Evolutionary conservation across 2,888 invertebrate species (phyloP).

Genomic region (Euzophera pinguis): DNA sequence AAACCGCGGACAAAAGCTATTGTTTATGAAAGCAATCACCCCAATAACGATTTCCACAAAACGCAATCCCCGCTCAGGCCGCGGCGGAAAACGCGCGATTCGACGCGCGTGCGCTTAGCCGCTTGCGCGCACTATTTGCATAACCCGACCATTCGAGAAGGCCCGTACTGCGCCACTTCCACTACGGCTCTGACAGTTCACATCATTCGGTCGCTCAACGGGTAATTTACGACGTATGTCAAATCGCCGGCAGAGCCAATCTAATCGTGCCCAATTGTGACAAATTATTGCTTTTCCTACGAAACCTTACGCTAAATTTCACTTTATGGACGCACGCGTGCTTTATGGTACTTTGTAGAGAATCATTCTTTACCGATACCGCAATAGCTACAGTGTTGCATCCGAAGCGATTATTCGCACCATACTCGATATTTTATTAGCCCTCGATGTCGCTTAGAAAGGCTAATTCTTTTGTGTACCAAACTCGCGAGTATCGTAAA

Average conservation of each 20-base stretch:
- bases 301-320: slow-evolving; percentile 73
- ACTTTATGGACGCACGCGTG: slow-evolving; percentile 47
- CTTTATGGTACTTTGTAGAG: slow-evolving; percentile 52
- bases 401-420: slow-evolving; percentile 59
- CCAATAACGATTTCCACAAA: slow-evolving; percentile 79
- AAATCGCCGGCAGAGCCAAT: slow-evolving; percentile 74
- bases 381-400: slow-evolving; percentile 62
- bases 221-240: slow-evolving; percentile 76
- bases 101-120: slow-evolving; percentile 71
- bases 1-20: slow-evolving; percentile 71
- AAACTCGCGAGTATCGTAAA: slow-evolving; percentile 59
- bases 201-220: slow-evolving; percentile 54
- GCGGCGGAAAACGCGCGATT: slow-evolving; percentile 75
- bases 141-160: slow-evolving; percentile 46
- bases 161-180: slow-evolving; percentile 29
- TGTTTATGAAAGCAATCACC: slow-evolving; percentile 79
- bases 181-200: slow-evolving; percentile 40
- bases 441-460: slow-evolving; percentile 71
- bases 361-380: slow-evolving; percentile 39
- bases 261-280: slow-evolving; percentile 78
- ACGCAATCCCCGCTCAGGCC: slow-evolving; percentile 52
- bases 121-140: slow-evolving; percentile 60
- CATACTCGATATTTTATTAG: slow-evolving; percentile 64
- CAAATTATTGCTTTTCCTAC: slow-evolving; percentile 78
- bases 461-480: slow-evolving; percentile 65